Evolutionary conservation across 2,797 vertebrate species (phyloP), one percentile per base, ranked within the genome.

Genomic region (Cynodonichthys magdalenae): DNA sequence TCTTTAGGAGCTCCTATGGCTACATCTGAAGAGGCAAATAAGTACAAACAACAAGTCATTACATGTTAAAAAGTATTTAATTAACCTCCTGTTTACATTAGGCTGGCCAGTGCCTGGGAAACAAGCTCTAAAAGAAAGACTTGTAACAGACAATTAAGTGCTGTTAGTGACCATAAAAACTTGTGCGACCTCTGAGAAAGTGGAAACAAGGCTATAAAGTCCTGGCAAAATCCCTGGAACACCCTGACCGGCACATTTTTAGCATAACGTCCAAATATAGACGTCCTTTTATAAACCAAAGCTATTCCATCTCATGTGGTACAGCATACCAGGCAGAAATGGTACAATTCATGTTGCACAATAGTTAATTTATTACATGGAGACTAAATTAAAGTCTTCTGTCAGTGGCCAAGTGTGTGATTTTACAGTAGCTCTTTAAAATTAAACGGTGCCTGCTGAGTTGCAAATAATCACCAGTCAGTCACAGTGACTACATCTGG

Each of bases 1-100:
- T 99, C 97, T 84, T 97, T 94, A 12, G 98, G 96, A 0, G 98
- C 97, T 17, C 97, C 97, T 69, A 99, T 92, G 54, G 98, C 98
- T 39, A 99, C 94, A 86, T 99, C 98, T 99, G 77, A 61, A 20
- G 39, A 56, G 18, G 68, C 36, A 81, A 59, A 69, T 1, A 63
- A 69, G 24, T 17, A 70, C 24, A 71, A 69, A 59, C 54, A 29
- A 20, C 11, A 34, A 73, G 47, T 10, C 34, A 14, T 34, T 4
- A 14, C 18, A 56, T n/a, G 18, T 29, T 18, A 51, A 19, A 61
- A 59, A 68, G 47, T 54, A 56, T 61, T 73, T 79, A 58, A 80
- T 83, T 85, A 81, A 85, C 59, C 65, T 24, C 53, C 20, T 77
- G 79, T 88, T 87, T 81, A 71, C 71, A 52, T 74, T 74, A 47